phyloP scores from a whole-genome alignment of 92 coral and sea anemone species.

The Umimayanthus chanpuru region DNA sequence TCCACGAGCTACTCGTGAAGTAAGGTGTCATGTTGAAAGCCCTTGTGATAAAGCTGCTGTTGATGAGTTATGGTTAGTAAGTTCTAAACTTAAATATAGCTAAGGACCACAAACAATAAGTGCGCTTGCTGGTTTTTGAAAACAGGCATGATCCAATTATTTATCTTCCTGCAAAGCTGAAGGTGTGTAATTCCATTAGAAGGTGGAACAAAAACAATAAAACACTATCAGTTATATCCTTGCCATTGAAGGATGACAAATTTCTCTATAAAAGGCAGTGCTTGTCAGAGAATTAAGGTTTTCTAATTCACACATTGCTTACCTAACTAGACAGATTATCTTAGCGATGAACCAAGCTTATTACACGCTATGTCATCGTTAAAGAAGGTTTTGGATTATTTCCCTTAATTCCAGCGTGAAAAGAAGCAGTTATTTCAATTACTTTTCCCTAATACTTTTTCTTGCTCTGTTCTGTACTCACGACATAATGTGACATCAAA shows the following conservation, averaged over 20 bases:
- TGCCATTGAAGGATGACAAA: neutral
- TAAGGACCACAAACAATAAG: neutral
- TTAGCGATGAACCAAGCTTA: constrained; percentile 17
- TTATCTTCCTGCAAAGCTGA: neutral
- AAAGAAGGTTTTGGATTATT: constrained; percentile 23
- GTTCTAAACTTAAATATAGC: neutral
- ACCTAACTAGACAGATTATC: constrained; percentile 14
- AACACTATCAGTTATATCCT: neutral
- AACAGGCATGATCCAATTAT: neutral
- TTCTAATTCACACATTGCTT: neutral
- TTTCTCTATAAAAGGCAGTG: constrained; percentile 2
- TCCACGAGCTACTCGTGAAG: neutral
- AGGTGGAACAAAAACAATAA: too few species aligned
- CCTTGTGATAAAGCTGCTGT: constrained; percentile 20
- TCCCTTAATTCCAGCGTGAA: neutral
- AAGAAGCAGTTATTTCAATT: neutral
- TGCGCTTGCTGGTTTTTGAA: neutral
- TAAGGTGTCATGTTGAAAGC: constrained; percentile 4
- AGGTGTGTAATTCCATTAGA: neutral
- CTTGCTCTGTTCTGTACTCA: neutral
- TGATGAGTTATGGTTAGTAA: neutral
- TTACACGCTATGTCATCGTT: constrained; percentile 31
- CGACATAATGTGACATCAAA: neutral
- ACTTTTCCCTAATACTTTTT: neutral
- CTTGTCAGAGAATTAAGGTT: neutral